These are phyloP conservation scores for Tribolium freemani DNA, from an alignment of 2,888 invertebrate species.

Conservation along the genomic window DNA sequence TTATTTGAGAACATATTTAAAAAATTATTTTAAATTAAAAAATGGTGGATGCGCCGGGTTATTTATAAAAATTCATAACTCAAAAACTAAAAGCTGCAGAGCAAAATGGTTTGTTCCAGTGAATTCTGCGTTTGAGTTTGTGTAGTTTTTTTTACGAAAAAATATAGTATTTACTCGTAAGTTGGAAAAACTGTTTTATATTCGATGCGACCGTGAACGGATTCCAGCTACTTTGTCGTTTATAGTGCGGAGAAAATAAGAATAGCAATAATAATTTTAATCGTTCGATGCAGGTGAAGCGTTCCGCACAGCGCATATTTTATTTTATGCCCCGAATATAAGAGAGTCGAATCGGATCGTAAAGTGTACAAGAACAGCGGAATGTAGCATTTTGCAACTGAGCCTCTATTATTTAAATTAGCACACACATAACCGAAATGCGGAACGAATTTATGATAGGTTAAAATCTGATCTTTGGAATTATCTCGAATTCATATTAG, in stretches of 20 bases:
- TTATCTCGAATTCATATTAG: constrained; percentile 18
- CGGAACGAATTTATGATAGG: constrained; percentile 18
- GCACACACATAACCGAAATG: not conserved
- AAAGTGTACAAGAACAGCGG: not conserved
- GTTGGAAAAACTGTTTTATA: too few relatives aligned
- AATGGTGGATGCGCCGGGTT: too few relatives aligned
- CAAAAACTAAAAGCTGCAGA: too few relatives aligned
- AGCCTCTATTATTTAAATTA: not conserved
- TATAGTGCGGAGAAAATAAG: not conserved
- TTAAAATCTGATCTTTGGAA: constrained; percentile 23
- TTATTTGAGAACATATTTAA: too few relatives aligned
- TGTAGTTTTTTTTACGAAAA: too few relatives aligned
- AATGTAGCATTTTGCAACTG: not conserved
- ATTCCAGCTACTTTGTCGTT: not conserved
- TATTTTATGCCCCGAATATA: not conserved
- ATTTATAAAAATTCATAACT: too few relatives aligned
- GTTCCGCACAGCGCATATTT: not conserved
- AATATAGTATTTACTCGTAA: too few relatives aligned
- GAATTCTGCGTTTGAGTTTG: too few relatives aligned
- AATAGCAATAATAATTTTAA: not conserved
- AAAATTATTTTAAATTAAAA: too few relatives aligned
- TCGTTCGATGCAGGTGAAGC: not conserved
- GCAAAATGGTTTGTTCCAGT: too few relatives aligned
- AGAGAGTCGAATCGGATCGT: not conserved
- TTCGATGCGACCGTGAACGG: too few relatives aligned